Conservation (phyloP, 2,113 vertebrate species). For the Hystrix brachyura region DNA sequence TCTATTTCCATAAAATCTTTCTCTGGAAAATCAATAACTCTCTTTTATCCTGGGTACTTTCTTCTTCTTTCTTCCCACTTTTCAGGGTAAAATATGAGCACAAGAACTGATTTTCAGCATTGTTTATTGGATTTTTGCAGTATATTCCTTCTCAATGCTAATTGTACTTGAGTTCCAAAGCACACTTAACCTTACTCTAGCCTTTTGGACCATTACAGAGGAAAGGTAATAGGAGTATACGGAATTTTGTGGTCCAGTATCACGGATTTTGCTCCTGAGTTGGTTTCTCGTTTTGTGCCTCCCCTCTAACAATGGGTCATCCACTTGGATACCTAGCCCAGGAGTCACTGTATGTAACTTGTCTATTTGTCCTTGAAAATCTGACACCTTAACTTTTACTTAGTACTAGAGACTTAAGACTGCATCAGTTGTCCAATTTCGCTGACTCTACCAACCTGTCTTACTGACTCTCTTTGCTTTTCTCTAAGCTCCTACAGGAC, state of each 20-base stretch:
- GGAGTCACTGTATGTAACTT: background rate
- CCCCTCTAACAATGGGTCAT: background rate
- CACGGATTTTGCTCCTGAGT: background rate
- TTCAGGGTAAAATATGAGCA: background rate
- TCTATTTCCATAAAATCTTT: background rate
- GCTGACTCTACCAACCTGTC: background rate
- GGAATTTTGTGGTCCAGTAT: background rate
- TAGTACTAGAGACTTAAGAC: background rate
- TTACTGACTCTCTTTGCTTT: background rate
- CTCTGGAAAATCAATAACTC: background rate
- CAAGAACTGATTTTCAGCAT: background rate
- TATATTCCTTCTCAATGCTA: background rate
- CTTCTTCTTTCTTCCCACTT: background rate
- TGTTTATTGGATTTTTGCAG: background rate
- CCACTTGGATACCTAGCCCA: background rate
- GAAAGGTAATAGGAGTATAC: background rate
- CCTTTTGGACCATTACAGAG: background rate
- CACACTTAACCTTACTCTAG: background rate
- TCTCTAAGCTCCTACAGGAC: background rate
- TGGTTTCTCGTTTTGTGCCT: background rate
- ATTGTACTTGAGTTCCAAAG: background rate
- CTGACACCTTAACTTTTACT: background rate
- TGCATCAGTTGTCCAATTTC: background rate
- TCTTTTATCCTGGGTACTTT: background rate
- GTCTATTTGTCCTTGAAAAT: background rate